Conservation (phyloP, 2,797 vertebrate genomes). For the Silurus lanzhouensis region DNA sequence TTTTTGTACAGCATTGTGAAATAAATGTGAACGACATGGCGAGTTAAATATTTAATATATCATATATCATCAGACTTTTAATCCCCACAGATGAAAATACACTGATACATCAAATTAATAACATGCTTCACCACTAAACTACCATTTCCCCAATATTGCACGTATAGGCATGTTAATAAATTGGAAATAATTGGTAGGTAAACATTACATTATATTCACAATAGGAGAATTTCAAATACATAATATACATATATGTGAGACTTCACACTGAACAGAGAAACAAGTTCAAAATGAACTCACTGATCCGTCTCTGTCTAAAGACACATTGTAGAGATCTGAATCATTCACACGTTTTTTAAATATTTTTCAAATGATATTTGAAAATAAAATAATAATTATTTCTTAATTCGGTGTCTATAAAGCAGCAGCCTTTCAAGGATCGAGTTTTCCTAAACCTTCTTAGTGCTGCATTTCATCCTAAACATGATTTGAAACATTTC, state of each 20-base stretch:
- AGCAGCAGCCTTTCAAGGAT: background rate
- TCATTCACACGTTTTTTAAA: background rate
- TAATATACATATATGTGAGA: background rate
- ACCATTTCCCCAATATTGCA: constrained; percentile 54
- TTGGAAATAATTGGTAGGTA: constrained; percentile 19
- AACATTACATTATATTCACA: constrained; percentile 1
- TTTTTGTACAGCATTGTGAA: background rate
- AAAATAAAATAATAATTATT: no score
- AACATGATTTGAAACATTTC: background rate
- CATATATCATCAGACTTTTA: background rate
- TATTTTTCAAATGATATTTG: no score
- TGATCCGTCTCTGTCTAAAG: background rate
- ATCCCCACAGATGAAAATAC: background rate
- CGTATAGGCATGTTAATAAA: constrained; percentile 49
- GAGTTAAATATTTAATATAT: constrained; percentile 1
- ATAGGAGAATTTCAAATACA: background rate
- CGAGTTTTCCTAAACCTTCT: background rate
- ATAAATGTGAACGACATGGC: background rate
- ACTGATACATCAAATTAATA: background rate
- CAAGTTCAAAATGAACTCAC: background rate
- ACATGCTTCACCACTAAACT: constrained; percentile 24
- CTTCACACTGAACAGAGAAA: background rate
- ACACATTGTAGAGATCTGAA: background rate
- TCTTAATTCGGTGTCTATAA: background rate
- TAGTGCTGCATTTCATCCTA: background rate